A percentile compares a stretch with the other conserved stretches of the same genome.
These are phyloP conservation scores for Isoperla grammatica DNA, from an alignment of 2,888 invertebrate genomes.

Conservation along the genomic window DNA sequence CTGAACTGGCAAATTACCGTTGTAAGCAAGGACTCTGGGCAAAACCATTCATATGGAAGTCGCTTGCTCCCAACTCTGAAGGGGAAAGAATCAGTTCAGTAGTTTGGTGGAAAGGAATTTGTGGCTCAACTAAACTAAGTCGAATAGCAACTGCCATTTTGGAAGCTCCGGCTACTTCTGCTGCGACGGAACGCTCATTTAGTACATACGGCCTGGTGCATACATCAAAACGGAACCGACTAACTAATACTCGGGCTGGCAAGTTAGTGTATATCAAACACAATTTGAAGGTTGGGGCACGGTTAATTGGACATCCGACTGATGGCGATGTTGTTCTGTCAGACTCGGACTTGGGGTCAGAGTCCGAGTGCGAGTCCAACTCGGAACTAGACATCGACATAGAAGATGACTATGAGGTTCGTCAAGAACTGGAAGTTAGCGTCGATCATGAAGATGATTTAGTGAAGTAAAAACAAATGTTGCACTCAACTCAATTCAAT, in stretches of 20 bases:
- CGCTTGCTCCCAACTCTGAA: neutral
- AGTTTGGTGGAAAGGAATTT: conserved; percentile 32
- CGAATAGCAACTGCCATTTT: conserved; percentile 32
- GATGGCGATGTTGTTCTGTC: too few species aligned
- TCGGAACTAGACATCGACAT: too few species aligned
- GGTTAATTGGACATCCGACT: too few species aligned
- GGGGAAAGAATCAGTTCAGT: conserved; percentile 7
- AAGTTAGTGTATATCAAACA: conserved; percentile 31
- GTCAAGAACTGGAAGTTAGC: too few species aligned
- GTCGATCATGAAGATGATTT: too few species aligned
- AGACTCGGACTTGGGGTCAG: too few species aligned
- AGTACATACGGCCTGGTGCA: conserved; percentile 35
- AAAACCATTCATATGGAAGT: neutral
- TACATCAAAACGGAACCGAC: conserved; percentile 33
- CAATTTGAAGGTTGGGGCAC: conserved; percentile 20
- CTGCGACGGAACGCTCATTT: conserved; percentile 35
- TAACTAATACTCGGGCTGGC: conserved; percentile 31
- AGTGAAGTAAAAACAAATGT: too few species aligned
- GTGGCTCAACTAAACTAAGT: conserved; percentile 28
- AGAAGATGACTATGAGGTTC: too few species aligned
- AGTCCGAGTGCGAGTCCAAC: too few species aligned
- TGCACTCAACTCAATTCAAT: too few species aligned
- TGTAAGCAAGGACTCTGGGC: neutral
- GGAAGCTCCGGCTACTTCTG: conserved; percentile 32
- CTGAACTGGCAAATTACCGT: neutral